Evolutionary conservation across 2,113 vertebrate genomes (phyloP).

Genomic region (human): GRCh38 chr3:136743501-136744000

Average conservation of each 20-base stretch:
- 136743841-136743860: background rate
- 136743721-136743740: background rate
- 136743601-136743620: background rate
- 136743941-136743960: background rate
- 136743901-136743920: constrained; percentile 38
- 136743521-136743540: constrained; percentile 15
- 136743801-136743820: background rate
- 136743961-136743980: background rate
- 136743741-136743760: background rate
- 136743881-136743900: background rate
- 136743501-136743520: background rate
- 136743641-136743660: background rate
- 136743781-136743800: constrained; percentile 26
- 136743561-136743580: background rate
- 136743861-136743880: background rate
- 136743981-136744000: background rate
- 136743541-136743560: constrained; percentile 39
- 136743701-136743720: background rate
- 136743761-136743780: background rate
- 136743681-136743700: constrained; percentile 14
- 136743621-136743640: background rate
- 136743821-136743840: background rate
- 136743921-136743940: background rate
- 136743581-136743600: constrained; percentile 14
- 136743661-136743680: background rate